A percentile compares a stretch with the other conserved stretches of the same genome.
These are phyloP conservation scores for Puffinus mauretanicus DNA, from an alignment of 2,113 vertebrate species.

Conservation along the genomic window DNA sequence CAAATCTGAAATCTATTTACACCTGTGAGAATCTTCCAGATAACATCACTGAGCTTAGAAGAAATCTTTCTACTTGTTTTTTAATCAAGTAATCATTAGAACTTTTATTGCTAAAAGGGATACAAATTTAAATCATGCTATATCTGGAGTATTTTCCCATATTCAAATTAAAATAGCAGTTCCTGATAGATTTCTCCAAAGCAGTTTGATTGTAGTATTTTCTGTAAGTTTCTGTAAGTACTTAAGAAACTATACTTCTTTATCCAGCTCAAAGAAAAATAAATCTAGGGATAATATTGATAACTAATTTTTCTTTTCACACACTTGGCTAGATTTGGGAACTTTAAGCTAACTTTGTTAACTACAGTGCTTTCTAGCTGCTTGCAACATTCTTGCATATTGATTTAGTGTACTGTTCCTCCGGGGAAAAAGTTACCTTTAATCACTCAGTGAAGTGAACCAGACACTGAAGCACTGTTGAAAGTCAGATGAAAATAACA, in stretches of 20 bases:
- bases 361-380: background rate
- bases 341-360: background rate
- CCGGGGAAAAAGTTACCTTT: background rate
- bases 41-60: background rate
- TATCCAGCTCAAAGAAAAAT: background rate
- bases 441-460: background rate
- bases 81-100: background rate
- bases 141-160: background rate
- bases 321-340: background rate
- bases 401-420: background rate
- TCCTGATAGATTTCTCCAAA: background rate
- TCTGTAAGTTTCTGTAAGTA: background rate
- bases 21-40: background rate
- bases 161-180: background rate
- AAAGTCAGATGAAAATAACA: slow-evolving; percentile 18
- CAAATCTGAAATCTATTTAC: background rate
- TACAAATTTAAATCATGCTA: background rate
- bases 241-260: background rate
- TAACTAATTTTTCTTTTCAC: background rate
- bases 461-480: background rate
- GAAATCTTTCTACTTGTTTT: background rate
- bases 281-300: background rate
- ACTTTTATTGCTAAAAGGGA: background rate
- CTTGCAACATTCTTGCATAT: background rate
- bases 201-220: background rate